phyloP scores from a whole-genome alignment of 1,140 invertebrate species.

The Scylla paramamosain region DNA sequence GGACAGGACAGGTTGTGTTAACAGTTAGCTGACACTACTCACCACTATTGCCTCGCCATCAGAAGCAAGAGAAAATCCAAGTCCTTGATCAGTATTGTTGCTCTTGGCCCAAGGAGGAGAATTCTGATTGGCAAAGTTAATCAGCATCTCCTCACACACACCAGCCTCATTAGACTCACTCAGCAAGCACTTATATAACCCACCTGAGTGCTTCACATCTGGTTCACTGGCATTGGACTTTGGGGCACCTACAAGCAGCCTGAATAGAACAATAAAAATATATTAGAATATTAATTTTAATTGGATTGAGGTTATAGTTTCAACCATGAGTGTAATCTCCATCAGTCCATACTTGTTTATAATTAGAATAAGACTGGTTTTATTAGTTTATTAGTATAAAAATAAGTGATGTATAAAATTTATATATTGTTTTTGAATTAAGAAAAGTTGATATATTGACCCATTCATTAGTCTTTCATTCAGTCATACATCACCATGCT shows the following conservation, averaged over 20 bases:
- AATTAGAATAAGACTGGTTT: no score
- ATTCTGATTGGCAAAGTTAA: neutral
- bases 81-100: neutral
- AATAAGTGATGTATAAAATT: no score
- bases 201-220: neutral
- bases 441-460: no score
- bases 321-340: no score
- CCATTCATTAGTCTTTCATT: no score
- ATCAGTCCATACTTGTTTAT: no score
- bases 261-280: neutral
- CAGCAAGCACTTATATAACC: conserved; percentile 33
- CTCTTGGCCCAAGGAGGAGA: neutral
- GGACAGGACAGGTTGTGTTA: no score
- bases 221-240: neutral
- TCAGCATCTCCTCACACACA: neutral
- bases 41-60: conserved; percentile 42
- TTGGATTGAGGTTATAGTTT: no score
- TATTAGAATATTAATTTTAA: neutral
- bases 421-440: no score
- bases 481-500: no score
- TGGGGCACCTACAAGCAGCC: conserved; percentile 45
- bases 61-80: conserved; percentile 52
- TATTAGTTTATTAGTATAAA: no score
- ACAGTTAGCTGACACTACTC: neutral
- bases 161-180: neutral